These are phyloP conservation scores for Macquaria australasica DNA, from an alignment of 2,113 vertebrate species.

Conservation along the genomic window DNA sequence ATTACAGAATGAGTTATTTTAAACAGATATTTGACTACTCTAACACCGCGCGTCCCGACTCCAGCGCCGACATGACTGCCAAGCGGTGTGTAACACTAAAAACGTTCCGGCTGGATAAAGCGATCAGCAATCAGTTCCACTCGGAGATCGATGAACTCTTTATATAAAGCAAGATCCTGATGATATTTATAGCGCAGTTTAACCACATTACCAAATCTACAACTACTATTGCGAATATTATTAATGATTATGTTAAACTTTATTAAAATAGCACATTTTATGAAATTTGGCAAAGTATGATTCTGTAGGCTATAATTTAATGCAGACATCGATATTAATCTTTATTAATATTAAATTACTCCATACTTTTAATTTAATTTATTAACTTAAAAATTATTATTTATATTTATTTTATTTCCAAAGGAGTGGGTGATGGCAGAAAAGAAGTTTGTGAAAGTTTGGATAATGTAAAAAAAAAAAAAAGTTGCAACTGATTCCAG, in stretches of 20 bases:
- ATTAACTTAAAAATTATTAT: not conserved
- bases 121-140: conserved; percentile 36
- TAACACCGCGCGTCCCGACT: conserved; percentile 40
- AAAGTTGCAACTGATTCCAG: not conserved
- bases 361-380: not conserved
- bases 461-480: not conserved
- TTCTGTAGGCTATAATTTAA: not conserved
- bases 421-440: not conserved
- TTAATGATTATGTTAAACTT: not conserved
- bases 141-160: no score
- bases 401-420: not conserved
- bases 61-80: conserved; percentile 71
- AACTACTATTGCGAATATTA: not conserved
- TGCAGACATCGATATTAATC: not conserved
- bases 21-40: conserved; percentile 37
- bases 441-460: not conserved
- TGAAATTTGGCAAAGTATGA: not conserved
- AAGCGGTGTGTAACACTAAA: conserved; percentile 58
- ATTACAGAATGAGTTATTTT: conserved; percentile 13
- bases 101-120: conserved; percentile 45
- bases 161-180: no score
- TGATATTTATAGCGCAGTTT: not conserved
- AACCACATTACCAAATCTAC: no score
- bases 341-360: not conserved
- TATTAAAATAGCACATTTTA: not conserved